Conservation (phyloP, 2,113 vertebrate genomes). For the Pelecanoides urinatrix region DNA sequence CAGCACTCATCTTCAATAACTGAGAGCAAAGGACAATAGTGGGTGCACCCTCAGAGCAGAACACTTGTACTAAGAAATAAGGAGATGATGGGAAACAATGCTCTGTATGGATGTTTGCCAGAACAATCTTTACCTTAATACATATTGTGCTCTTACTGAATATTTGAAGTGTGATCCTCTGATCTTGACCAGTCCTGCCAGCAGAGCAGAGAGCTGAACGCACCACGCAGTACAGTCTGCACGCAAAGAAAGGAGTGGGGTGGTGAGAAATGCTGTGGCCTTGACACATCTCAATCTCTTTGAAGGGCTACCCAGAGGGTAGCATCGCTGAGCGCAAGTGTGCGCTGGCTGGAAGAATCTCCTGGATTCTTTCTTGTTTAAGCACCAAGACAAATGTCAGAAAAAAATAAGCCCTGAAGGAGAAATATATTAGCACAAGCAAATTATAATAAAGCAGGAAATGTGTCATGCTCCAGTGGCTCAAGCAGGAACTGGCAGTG, state of each 20-base stretch:
- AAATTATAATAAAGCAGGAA: background rate
- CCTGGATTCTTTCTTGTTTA: background rate
- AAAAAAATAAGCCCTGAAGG: background rate
- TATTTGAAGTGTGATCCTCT: background rate
- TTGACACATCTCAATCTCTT: background rate
- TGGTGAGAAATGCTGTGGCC: background rate
- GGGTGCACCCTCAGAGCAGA: background rate
- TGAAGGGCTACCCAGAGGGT: background rate
- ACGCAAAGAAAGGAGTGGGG: accelerated
- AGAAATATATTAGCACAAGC: background rate
- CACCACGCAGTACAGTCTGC: background rate
- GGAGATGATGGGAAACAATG: background rate
- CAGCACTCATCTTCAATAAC: background rate
- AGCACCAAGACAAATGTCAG: background rate
- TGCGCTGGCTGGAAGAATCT: background rate
- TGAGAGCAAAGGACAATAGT: background rate
- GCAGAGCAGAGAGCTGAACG: background rate
- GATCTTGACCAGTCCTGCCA: background rate
- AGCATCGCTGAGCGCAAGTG: background rate
- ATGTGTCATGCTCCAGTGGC: background rate
- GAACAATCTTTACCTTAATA: background rate
- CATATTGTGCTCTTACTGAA: background rate
- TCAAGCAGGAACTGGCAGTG: background rate
- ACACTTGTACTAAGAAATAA: background rate
- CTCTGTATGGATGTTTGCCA: background rate